These are phyloP conservation scores for Todus mexicanus DNA, from an alignment of 2,797 vertebrate genomes.

Conservation along the genomic window DNA sequence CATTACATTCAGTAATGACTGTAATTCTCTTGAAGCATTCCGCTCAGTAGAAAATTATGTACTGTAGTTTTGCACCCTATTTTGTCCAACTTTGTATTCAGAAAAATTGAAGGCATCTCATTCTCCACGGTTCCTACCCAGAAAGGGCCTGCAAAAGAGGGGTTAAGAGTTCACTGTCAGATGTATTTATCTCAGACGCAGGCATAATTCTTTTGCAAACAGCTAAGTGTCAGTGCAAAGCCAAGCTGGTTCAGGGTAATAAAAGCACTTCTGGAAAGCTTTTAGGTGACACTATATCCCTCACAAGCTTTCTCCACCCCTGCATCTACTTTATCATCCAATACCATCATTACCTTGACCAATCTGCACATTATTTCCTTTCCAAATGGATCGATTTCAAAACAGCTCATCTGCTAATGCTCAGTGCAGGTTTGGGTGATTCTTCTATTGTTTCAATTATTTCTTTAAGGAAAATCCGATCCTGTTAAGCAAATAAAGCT, in stretches of 20 bases:
- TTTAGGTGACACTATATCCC: constrained; percentile 34
- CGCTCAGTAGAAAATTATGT: constrained; percentile 45
- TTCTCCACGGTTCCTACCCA: neutral
- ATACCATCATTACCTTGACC: constrained; percentile 20
- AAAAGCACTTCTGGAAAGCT: constrained; percentile 43
- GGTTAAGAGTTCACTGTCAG: constrained; percentile 8
- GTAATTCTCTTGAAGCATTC: constrained; percentile 53
- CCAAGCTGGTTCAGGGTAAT: constrained; percentile 57
- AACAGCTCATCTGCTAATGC: constrained; percentile 30
- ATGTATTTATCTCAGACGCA: constrained; percentile 34
- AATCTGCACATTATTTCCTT: constrained; percentile 40
- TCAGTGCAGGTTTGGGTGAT: neutral
- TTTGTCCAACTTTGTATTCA: neutral
- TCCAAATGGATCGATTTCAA: constrained; percentile 36
- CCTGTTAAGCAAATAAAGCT: constrained; percentile 18
- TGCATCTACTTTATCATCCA: neutral
- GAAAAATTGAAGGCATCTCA: neutral
- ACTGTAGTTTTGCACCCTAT: constrained; percentile 18
- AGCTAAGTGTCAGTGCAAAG: constrained; percentile 11
- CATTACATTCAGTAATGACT: constrained; percentile 64
- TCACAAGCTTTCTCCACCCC: neutral
- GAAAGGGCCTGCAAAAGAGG: neutral
- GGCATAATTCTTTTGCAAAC: constrained; percentile 18
- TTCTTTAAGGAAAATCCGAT: constrained; percentile 28
- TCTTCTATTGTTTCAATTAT: constrained; percentile 19